A percentile compares a stretch with the other conserved stretches of the same genome.
These are phyloP conservation scores for Geopemphigus sp. DNA, from an alignment of 1,140 invertebrate species.

Conservation along the genomic window DNA sequence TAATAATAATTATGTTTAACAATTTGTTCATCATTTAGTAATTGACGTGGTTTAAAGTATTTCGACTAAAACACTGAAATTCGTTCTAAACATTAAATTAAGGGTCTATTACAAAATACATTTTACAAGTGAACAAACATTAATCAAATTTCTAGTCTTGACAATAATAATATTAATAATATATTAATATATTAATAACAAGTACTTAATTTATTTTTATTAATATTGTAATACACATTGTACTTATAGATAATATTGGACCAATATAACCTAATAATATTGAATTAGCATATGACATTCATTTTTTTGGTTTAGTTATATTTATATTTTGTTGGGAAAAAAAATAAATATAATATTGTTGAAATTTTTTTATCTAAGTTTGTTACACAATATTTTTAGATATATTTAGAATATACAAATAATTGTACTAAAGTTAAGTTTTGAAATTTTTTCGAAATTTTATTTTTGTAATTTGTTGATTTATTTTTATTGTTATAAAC, in stretches of 20 bases:
- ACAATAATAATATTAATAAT: conserved; percentile 33
- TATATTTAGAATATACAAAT: background rate
- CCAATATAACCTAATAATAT: background rate
- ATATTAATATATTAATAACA: too few species aligned
- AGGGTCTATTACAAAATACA: background rate
- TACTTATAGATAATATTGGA: background rate
- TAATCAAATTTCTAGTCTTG: conserved; percentile 38
- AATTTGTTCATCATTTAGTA: background rate
- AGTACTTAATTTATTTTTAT: conserved; percentile 5
- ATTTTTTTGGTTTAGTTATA: background rate
- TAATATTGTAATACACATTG: background rate
- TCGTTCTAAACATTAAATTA: background rate
- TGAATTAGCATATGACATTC: background rate
- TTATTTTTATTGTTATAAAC: conserved; percentile 4
- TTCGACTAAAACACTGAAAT: background rate
- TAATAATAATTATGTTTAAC: background rate
- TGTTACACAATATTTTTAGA: background rate
- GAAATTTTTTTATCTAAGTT: conserved; percentile 1
- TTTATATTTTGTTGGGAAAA: background rate
- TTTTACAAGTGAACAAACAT: background rate
- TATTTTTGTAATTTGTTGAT: conserved; percentile 35
- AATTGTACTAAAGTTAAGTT: background rate
- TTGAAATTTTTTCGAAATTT: conserved; percentile 15
- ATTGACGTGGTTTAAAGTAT: background rate
- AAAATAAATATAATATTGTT: background rate